Evolutionary conservation across 2,888 invertebrate genomes (phyloP).

Genomic region (Drosophila multiciliata): DNA sequence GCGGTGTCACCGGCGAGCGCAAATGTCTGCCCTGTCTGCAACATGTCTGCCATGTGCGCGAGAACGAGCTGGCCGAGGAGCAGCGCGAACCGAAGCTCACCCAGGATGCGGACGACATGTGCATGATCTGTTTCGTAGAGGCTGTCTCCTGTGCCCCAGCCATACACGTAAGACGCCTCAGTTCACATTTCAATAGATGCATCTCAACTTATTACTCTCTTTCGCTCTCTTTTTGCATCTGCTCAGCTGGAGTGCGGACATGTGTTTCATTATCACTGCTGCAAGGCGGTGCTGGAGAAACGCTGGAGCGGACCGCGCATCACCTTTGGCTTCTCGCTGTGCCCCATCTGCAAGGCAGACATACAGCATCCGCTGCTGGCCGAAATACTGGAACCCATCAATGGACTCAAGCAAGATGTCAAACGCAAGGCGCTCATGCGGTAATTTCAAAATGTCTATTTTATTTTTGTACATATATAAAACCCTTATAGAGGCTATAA

Average conservation of each 20-base stretch:
- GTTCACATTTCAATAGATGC: too few species aligned
- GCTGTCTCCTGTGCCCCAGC: conserved; percentile 98
- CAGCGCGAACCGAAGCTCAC: conserved; percentile 87
- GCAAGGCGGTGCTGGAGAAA: conserved; percentile 92
- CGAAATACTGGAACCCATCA: conserved; percentile 92
- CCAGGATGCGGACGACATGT: conserved; percentile 99
- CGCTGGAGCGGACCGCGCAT: conserved; percentile 98
- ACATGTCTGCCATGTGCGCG: conserved; percentile 89
- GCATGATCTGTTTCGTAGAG: conserved; percentile 99
- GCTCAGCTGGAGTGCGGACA: conserved; percentile 95
- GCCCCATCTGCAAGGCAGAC: conserved; percentile 97
- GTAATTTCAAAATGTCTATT: conserved; percentile 51
- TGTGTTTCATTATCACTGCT: conserved; percentile 97
- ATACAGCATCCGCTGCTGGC: conserved; percentile 93
- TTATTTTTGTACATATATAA: not conserved
- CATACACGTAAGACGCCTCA: conserved; percentile 88
- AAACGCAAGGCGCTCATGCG: conserved; percentile 97
- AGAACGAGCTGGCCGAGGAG: conserved; percentile 83
- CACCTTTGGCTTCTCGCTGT: conserved; percentile 97
- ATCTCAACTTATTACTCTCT: not conserved
- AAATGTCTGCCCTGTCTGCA: conserved; percentile 95
- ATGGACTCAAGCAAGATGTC: conserved; percentile 94
- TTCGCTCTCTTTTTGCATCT: too few species aligned
- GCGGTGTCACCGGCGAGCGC: conserved; percentile 94
- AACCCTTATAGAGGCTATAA: not conserved